Percentiles rank a stretch among this genome's conserved stretches.
These are phyloP conservation scores for Gila orcuttii DNA, from an alignment of 2,113 vertebrate genomes.

Conservation along the genomic window DNA sequence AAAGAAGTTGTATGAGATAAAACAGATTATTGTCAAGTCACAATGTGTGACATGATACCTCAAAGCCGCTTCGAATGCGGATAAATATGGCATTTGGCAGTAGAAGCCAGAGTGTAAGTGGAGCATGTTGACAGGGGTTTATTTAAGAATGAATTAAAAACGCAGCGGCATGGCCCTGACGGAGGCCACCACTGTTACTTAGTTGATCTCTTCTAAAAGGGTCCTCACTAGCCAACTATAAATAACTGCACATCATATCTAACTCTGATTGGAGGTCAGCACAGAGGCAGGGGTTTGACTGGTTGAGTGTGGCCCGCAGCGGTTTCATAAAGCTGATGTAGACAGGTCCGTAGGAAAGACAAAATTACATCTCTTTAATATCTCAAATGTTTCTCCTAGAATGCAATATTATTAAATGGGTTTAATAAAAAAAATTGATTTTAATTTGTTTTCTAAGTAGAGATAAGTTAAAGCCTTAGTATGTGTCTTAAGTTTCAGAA, in stretches of 20 bases:
- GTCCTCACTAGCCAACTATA: conserved; percentile 23
- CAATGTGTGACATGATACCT: conserved; percentile 33
- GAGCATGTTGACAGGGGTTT: conserved; percentile 31
- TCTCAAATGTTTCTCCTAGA: not conserved
- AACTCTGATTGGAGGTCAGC: conserved; percentile 29
- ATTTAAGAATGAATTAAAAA: conserved; percentile 47
- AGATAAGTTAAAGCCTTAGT: not conserved
- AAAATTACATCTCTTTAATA: not conserved
- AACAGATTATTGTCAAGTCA: conserved; percentile 34
- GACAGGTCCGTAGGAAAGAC: not conserved
- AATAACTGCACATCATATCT: conserved; percentile 30
- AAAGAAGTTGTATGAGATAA: not conserved
- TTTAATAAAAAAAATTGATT: no score
- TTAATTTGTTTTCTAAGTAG: no score
- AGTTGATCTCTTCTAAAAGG: conserved; percentile 40
- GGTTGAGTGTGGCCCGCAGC: not conserved
- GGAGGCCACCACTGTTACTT: conserved; percentile 20
- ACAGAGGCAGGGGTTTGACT: conserved; percentile 17
- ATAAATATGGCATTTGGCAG: conserved; percentile 49
- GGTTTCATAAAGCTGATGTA: conserved; percentile 22
- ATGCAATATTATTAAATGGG: no score
- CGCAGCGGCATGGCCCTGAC: conserved; percentile 9
- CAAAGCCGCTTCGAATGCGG: conserved; percentile 30
- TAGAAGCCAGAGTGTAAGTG: conserved; percentile 41
- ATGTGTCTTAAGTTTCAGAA: not conserved